Evolutionary conservation across 2,797 vertebrate genomes (phyloP).

Genomic region (Platyrinchus mystaceus): DNA sequence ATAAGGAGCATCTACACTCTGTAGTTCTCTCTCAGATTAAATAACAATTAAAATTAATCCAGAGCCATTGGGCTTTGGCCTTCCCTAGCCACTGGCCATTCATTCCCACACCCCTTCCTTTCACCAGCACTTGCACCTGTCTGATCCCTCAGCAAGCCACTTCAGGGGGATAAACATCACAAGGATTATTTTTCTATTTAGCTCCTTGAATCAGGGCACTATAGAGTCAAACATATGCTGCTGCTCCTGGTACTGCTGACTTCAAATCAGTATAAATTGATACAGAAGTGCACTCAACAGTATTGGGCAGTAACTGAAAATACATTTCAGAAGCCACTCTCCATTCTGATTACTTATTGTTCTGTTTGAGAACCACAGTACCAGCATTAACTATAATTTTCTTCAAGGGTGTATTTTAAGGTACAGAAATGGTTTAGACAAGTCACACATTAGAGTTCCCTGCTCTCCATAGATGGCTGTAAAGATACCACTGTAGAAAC

Average conservation of each 20-base stretch:
- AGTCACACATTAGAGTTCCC: background rate
- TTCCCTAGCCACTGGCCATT: conserved; percentile 13
- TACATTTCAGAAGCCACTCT: background rate
- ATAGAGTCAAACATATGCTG: background rate
- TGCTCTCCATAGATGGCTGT: background rate
- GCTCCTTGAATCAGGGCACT: background rate
- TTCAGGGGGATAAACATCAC: background rate
- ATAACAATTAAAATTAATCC: background rate
- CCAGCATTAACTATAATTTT: background rate
- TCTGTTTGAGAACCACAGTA: background rate
- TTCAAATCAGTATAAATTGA: background rate
- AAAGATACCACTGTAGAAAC: background rate
- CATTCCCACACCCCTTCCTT: background rate
- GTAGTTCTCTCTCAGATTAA: background rate
- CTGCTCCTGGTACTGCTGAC: background rate
- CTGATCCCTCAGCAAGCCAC: background rate
- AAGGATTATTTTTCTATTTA: background rate
- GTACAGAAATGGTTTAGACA: background rate
- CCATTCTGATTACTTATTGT: background rate
- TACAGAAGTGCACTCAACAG: background rate
- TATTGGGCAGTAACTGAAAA: background rate
- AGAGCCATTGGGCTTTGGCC: background rate
- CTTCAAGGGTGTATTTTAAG: background rate
- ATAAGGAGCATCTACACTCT: background rate
- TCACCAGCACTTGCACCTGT: background rate